Conservation (phyloP, 2,113 vertebrate species). For the Alligator mississippiensis region DNA sequence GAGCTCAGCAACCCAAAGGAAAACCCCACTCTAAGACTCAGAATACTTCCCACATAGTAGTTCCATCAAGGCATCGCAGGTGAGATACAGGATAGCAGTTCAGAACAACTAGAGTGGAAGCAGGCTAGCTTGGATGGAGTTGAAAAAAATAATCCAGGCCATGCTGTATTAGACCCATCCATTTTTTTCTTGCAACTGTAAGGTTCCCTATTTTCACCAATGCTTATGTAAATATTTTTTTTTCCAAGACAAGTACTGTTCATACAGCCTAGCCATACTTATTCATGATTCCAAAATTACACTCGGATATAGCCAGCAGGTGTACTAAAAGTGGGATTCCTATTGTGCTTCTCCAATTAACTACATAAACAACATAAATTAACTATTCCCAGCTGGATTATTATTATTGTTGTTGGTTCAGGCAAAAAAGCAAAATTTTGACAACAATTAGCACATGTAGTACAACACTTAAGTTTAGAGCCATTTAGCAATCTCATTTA, state of each 20-base stretch:
- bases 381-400: slow-evolving; percentile 14
- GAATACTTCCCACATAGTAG: too few relatives aligned
- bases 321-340: slow-evolving; percentile 15
- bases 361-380: neutral
- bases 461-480: neutral
- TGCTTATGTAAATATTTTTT: neutral
- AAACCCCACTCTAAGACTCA: too few relatives aligned
- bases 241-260: slow-evolving; percentile 23
- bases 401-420: neutral
- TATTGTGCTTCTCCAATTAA: slow-evolving; percentile 30
- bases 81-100: too few relatives aligned
- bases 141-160: neutral
- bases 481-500: slow-evolving; percentile 34
- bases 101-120: too few relatives aligned
- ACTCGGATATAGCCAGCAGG: slow-evolving; percentile 21
- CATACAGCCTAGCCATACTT: slow-evolving; percentile 2
- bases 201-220: neutral
- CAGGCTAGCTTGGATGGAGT: neutral
- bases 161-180: neutral
- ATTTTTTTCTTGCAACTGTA: neutral
- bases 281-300: slow-evolving; percentile 42
- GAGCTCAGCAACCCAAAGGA: too few relatives aligned
- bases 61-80: too few relatives aligned
- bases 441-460: neutral
- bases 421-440: slow-evolving; percentile 29